Conservation (phyloP, 2,797 vertebrate species). For the Gymnopithys bicolor region DNA sequence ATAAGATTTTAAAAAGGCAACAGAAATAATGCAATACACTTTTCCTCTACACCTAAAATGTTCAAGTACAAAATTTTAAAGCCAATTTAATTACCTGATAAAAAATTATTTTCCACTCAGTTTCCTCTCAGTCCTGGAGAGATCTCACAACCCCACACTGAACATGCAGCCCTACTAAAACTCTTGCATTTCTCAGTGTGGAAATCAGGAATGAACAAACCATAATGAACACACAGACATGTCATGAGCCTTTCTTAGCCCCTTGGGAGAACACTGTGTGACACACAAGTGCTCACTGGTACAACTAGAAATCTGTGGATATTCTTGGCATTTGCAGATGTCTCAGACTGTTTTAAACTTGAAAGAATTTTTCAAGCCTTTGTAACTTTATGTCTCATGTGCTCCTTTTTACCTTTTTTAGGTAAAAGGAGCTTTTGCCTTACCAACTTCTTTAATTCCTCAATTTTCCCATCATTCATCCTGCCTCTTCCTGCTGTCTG, state of each 20-base stretch:
- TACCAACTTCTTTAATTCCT: rapidly evolving
- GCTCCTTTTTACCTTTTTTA: neutral
- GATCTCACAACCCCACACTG: neutral
- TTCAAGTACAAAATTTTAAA: neutral
- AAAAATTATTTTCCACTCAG: neutral
- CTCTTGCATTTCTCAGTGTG: neutral
- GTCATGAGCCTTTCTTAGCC: neutral
- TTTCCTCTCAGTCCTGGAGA: neutral
- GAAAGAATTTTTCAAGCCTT: neutral
- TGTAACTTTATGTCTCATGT: neutral
- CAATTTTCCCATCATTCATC: neutral
- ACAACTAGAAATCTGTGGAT: neutral
- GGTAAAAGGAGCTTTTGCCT: neutral
- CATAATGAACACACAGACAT: neutral
- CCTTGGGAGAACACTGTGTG: neutral
- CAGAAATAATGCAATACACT: neutral
- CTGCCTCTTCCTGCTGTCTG: neutral
- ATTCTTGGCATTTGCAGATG: neutral
- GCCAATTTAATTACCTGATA: neutral
- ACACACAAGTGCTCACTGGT: neutral
- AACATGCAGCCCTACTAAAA: neutral
- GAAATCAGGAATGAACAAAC: neutral
- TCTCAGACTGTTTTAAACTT: neutral
- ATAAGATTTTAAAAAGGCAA: neutral
- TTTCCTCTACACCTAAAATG: neutral